phyloP scores from a whole-genome alignment of 1,140 invertebrate genomes.

The Drosophila equinoxialis region DNA sequence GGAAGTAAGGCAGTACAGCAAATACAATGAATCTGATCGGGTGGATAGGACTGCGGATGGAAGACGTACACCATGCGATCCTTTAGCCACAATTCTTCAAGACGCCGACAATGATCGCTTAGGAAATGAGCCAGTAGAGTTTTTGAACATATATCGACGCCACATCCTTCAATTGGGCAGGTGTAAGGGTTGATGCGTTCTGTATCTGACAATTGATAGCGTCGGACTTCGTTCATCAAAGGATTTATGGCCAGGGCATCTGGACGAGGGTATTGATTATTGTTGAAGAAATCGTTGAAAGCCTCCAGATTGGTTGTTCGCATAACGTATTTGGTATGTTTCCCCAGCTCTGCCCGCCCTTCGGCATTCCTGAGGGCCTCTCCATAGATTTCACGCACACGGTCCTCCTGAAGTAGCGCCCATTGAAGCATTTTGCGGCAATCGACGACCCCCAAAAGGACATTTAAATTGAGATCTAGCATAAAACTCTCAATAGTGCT shows the following conservation, averaged over 20 bases:
- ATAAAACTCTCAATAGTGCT: not conserved
- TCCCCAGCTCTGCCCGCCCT: not conserved
- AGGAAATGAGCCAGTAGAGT: slow-evolving; percentile 26
- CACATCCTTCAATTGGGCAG: slow-evolving; percentile 22
- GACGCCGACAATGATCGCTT: slow-evolving; percentile 23
- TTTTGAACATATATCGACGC: not conserved
- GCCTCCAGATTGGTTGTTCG: slow-evolving; percentile 20
- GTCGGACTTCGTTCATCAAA: not conserved
- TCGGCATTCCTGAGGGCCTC: not conserved
- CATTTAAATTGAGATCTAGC: not conserved
- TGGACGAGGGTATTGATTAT: slow-evolving; percentile 7
- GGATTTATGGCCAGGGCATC: slow-evolving; percentile 25
- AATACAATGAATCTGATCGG: slow-evolving; percentile 10
- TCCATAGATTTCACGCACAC: not conserved
- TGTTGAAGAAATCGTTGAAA: slow-evolving; percentile 6
- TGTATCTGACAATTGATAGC: not conserved
- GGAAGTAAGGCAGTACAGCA: slow-evolving; percentile 13
- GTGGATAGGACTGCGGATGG: slow-evolving; percentile 15
- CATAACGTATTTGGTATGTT: not conserved
- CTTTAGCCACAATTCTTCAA: slow-evolving; percentile 28
- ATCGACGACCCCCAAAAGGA: not conserved
- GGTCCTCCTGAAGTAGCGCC: not conserved
- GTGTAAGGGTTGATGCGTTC: not conserved
- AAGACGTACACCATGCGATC: slow-evolving; percentile 20
- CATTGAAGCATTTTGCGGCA: not conserved